Base-by-base conservation (phyloP, 1,140 invertebrate species). In the Eubasilissa regina region DNA sequence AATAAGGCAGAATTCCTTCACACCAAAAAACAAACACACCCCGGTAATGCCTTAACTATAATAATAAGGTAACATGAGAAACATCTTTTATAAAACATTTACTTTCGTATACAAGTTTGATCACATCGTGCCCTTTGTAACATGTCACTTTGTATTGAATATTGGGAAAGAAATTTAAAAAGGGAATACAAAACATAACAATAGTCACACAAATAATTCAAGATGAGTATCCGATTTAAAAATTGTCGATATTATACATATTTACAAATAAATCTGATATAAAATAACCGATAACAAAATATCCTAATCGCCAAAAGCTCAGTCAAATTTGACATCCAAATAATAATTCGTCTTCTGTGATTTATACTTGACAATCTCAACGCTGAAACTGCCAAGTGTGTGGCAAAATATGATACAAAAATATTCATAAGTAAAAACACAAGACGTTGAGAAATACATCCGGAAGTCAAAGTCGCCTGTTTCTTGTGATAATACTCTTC, bases 31-130 rank as follows among this genome's bases (percentile, higher is more conserved):
- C 21, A 9, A 66, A 62, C 75, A 48, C 75, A 64, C 58, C 21
- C 75, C 44, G 35, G 58, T 76, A 62, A 66, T 43, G 44, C 73
- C 75, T 76, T 48, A 62, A 55, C 47, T 70, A 70, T 43, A 60
- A 75, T 72, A 64, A 74, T 77, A 55, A 58, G 45, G 73, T 72
- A 76, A 75, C 70, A 70, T 62, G 73, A 60, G 72, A 77, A 77
- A 81, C 64, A 75, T 56, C 64, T 81, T 78, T 25, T 44, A 17
- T 55, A 74, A 78, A 78, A 78, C 51, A 75, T 78, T 78, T 77
- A 62, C 70, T 75, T 79, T 82, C 80, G 80, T 82, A 82, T 82
- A 82, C 80, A 73, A 72, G 75, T 80, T 68, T 66, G 75, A 82
- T 82, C 80, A 82, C 80, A 79, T 66, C 75, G 48, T 55, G 75